Percentiles rank a stretch among this genome's conserved stretches.
phyloP scores from a whole-genome alignment of 2,797 vertebrate species.

The Melanotaenia nigrans region DNA sequence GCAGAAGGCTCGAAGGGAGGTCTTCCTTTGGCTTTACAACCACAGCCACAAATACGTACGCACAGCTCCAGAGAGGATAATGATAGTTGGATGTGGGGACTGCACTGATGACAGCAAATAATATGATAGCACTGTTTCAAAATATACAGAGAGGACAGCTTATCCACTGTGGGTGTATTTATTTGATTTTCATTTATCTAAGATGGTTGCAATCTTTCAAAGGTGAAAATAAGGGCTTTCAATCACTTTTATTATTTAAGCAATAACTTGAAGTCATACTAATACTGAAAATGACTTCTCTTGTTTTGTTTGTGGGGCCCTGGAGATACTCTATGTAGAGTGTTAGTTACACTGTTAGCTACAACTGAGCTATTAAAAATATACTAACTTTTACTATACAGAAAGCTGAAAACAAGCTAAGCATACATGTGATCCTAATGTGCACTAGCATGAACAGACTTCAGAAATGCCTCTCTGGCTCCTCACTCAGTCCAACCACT shows the following conservation, averaged over 20 bases:
- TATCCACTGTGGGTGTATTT: neutral
- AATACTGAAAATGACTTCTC: neutral
- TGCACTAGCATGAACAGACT: constrained; percentile 52
- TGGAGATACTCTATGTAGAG: neutral
- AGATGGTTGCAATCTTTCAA: neutral
- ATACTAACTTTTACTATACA: constrained; percentile 6
- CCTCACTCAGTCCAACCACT: constrained; percentile 65
- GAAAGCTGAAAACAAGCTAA: constrained; percentile 26
- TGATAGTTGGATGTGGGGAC: constrained; percentile 42
- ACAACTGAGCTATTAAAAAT: constrained; percentile 4
- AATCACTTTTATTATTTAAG: constrained; percentile 4
- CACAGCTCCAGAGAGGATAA: constrained; percentile 52
- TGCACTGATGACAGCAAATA: constrained; percentile 41
- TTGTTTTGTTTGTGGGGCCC: constrained; percentile 1
- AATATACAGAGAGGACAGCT: constrained; percentile 4
- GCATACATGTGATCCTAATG: constrained; percentile 59
- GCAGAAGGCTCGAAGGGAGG: constrained; percentile 41
- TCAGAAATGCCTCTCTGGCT: constrained; percentile 60
- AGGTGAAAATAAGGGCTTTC: neutral
- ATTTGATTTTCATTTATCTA: neutral
- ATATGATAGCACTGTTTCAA: constrained; percentile 30
- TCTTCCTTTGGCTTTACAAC: constrained; percentile 60
- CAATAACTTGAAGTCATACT: neutral
- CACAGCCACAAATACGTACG: constrained; percentile 64
- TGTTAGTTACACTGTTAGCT: constrained; percentile 7